Evolutionary conservation across 2,797 vertebrate genomes (phyloP).

Genomic region (Gobionotothen gibberifrons): DNA sequence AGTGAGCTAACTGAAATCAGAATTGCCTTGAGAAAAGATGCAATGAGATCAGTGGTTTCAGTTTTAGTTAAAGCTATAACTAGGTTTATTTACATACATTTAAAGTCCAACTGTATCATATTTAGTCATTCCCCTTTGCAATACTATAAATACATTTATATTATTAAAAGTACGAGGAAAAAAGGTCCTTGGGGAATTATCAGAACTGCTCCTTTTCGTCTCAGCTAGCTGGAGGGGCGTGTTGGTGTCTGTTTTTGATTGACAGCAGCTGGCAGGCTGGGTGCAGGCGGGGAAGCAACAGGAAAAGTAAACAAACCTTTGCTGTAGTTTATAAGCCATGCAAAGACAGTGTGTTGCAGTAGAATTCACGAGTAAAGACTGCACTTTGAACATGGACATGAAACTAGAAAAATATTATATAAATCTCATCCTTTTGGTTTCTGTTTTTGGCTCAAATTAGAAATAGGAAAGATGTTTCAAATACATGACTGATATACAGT

Average conservation of each 20-base stretch:
- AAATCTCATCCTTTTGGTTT: background rate
- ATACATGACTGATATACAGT: background rate
- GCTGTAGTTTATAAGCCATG: background rate
- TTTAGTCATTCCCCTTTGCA: background rate
- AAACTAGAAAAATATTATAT: background rate
- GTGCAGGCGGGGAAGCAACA: background rate
- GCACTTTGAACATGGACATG: background rate
- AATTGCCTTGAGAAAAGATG: background rate
- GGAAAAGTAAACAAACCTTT: background rate
- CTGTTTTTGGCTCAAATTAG: too few species aligned
- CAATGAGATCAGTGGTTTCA: background rate
- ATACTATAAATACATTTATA: background rate
- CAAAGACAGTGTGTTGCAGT: background rate
- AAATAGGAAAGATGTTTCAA: background rate
- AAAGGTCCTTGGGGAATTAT: background rate
- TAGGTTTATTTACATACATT: background rate
- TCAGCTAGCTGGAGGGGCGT: background rate
- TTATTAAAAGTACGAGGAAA: background rate
- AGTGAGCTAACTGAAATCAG: background rate
- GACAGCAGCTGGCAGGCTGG: conserved; percentile 6
- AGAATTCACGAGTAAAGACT: background rate
- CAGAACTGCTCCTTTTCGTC: background rate
- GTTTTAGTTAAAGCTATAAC: background rate
- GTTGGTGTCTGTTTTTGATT: background rate
- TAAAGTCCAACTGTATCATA: background rate